A percentile compares a stretch with the other conserved stretches of the same genome.
These are phyloP conservation scores for Darevskia mixta DNA, from an alignment of 2,797 vertebrate genomes.

Conservation along the genomic window DNA sequence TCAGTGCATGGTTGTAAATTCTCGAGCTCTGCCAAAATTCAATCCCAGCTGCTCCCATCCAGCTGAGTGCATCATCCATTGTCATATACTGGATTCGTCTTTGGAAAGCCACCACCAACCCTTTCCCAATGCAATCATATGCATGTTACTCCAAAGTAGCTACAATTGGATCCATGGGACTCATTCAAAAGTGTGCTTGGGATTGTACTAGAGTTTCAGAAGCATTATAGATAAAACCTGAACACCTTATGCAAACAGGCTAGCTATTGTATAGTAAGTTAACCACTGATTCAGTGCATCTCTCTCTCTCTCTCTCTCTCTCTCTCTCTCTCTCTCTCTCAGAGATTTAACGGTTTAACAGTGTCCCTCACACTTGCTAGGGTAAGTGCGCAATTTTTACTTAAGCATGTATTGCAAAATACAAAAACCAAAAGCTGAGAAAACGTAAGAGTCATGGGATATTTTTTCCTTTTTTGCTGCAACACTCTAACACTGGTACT, in stretches of 20 bases:
- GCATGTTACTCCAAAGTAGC: background rate
- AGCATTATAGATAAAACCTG: background rate
- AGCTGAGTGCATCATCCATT: background rate
- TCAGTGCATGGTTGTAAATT: background rate
- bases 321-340: too few species aligned
- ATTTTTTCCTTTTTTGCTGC: background rate
- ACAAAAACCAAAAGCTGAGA: background rate
- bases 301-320: too few species aligned
- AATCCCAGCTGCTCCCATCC: background rate
- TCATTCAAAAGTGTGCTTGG: background rate
- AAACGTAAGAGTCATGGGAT: background rate
- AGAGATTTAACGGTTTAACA: too few species aligned
- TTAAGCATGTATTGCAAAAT: background rate
- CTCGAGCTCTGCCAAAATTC: background rate
- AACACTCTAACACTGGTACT: background rate
- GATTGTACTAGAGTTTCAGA: background rate
- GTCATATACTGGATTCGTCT: background rate
- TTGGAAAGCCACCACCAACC: background rate
- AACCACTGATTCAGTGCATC: too few species aligned
- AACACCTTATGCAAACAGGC: too few species aligned
- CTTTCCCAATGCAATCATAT: background rate
- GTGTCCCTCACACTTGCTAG: background rate
- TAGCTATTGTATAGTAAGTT: too few species aligned
- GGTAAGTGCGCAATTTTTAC: background rate
- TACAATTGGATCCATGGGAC: background rate